Evolutionary conservation across 2,113 vertebrate genomes (phyloP).

Genomic region (Carettochelys insculpta): DNA sequence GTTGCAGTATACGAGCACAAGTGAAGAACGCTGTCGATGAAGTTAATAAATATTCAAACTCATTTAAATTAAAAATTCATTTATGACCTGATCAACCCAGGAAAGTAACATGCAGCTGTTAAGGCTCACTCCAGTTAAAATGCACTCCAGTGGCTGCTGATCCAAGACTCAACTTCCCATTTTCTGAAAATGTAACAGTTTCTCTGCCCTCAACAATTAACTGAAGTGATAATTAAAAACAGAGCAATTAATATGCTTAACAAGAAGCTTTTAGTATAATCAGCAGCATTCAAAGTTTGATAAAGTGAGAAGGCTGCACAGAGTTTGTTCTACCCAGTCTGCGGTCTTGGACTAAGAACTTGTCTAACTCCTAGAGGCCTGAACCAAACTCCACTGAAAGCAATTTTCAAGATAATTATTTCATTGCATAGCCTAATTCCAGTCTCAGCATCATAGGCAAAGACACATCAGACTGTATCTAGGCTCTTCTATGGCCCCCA

Average conservation of each 20-base stretch:
- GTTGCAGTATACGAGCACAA: background rate
- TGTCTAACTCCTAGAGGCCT: background rate
- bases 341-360: background rate
- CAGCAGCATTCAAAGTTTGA: background rate
- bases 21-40: background rate
- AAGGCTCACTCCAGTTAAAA: background rate
- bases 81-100: background rate
- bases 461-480: background rate
- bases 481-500: background rate
- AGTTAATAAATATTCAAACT: background rate
- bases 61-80: background rate
- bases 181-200: background rate
- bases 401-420: background rate
- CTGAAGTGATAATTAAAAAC: background rate
- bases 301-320: background rate
- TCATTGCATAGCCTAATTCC: background rate
- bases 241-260: background rate
- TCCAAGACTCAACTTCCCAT: background rate
- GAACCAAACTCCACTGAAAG: background rate
- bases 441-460: background rate
- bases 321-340: background rate
- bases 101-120: background rate
- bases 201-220: background rate
- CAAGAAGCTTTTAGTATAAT: background rate
- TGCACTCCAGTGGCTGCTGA: background rate